These are phyloP conservation scores for Drosophila bocki DNA, from an alignment of 1,140 invertebrate species.

Conservation along the genomic window DNA sequence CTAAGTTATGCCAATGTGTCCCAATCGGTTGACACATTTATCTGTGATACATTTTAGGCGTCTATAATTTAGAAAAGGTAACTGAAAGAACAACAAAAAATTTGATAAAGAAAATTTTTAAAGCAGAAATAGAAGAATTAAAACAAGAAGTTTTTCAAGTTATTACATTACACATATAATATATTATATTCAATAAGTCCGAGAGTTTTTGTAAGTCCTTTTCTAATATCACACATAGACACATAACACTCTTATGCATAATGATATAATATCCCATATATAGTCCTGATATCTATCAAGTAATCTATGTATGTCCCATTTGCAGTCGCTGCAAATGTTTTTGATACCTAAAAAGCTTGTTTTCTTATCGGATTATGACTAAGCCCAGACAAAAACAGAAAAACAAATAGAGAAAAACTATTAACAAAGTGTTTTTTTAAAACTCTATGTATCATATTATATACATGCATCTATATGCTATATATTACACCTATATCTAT, in stretches of 20 bases:
- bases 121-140: conserved; percentile 13
- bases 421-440: conserved; percentile 38
- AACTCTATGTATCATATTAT: conserved; percentile 56
- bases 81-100: conserved; percentile 31
- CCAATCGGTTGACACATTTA: conserved; percentile 63
- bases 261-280: conserved; percentile 40
- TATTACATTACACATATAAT: conserved; percentile 23
- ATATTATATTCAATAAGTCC: conserved; percentile 45
- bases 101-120: conserved; percentile 40
- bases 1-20: conserved; percentile 72
- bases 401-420: background rate
- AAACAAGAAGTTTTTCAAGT: conserved; percentile 24
- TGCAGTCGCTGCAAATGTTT: conserved; percentile 39
- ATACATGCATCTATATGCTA: conserved; percentile 47
- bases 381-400: conserved; percentile 5
- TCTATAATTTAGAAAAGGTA: conserved; percentile 54
- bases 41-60: conserved; percentile 78
- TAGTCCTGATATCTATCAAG: conserved; percentile 38
- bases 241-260: conserved; percentile 36
- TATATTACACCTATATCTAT: conserved; percentile 48
- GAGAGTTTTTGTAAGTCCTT: conserved; percentile 67
- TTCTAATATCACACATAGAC: conserved; percentile 65
- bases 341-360: conserved; percentile 61
- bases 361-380: conserved; percentile 32
- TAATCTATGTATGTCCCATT: conserved; percentile 34